These are phyloP conservation scores for Nephrotoma appendiculata DNA, from an alignment of 2,888 invertebrate genomes.

Conservation along the genomic window DNA sequence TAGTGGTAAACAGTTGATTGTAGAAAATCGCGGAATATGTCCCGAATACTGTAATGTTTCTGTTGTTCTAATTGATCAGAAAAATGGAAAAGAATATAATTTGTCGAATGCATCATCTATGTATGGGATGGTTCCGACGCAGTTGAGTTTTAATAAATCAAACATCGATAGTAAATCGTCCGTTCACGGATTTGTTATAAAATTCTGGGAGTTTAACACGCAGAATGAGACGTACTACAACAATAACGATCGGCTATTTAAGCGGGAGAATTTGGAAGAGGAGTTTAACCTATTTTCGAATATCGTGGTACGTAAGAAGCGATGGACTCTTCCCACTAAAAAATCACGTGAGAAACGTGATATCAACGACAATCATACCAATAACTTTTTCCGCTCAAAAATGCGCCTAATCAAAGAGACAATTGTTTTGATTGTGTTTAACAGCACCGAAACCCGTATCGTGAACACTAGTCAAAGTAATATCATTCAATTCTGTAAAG, in stretches of 20 bases:
- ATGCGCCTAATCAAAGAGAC: conserved; percentile 50
- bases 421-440: conserved; percentile 64
- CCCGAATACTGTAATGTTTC: conserved; percentile 51
- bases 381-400: conserved; percentile 21
- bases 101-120: conserved; percentile 47
- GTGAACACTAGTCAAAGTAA: conserved; percentile 69
- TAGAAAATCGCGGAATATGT: conserved; percentile 57
- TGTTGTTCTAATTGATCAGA: conserved; percentile 40
- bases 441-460: conserved; percentile 54
- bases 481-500: conserved; percentile 54
- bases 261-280: conserved; percentile 13
- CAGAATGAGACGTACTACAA: conserved; percentile 11
- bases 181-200: conserved; percentile 60
- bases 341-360: conserved; percentile 16
- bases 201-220: conserved; percentile 65
- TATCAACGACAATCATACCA: conserved; percentile 15
- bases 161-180: conserved; percentile 33
- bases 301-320: conserved; percentile 9
- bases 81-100: conserved; percentile 40
- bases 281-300: conserved; percentile 12
- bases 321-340: conserved; percentile 18
- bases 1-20: conserved; percentile 46
- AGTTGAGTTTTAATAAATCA: conserved; percentile 43
- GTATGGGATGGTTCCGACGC: conserved; percentile 57
- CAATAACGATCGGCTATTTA: conserved; percentile 3